Conservation (phyloP, 2,888 invertebrate genomes). For the Schizotus pectinicornis region DNA sequence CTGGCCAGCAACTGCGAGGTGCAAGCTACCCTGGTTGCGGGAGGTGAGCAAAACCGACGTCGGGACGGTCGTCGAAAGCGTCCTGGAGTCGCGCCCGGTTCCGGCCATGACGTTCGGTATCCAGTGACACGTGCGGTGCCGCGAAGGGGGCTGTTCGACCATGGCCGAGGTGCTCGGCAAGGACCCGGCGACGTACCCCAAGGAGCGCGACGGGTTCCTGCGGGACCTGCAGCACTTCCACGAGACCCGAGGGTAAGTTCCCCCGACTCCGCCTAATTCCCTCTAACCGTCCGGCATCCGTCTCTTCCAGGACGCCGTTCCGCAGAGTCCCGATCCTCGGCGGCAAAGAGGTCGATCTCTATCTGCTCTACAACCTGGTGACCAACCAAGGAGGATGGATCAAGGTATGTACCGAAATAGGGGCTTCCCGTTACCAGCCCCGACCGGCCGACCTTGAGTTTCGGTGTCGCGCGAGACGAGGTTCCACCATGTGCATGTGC, state of each 20-base stretch:
- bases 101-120: slow-evolving; percentile 55
- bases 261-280: neutral
- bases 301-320: slow-evolving; percentile 64
- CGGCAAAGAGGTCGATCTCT: slow-evolving; percentile 91
- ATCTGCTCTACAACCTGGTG: slow-evolving; percentile 88
- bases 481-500: neutral
- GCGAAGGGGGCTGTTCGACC: slow-evolving; percentile 47
- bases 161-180: slow-evolving; percentile 71
- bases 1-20: slow-evolving; percentile 54
- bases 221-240: slow-evolving; percentile 90
- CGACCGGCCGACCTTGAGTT: neutral
- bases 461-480: slow-evolving; percentile 9
- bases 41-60: slow-evolving; percentile 55
- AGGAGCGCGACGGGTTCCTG: slow-evolving; percentile 80
- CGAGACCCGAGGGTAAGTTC: slow-evolving; percentile 86
- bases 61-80: slow-evolving; percentile 47
- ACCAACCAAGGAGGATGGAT: slow-evolving; percentile 93
- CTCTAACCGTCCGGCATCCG: slow-evolving; percentile 3
- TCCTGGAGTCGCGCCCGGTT: slow-evolving; percentile 49
- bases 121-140: slow-evolving; percentile 55
- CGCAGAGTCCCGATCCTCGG: slow-evolving; percentile 76
- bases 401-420: slow-evolving; percentile 68
- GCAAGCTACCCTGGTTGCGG: slow-evolving; percentile 58
- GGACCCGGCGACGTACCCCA: slow-evolving; percentile 76
- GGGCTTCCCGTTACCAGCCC: neutral